These are phyloP conservation scores for Arvicanthis niloticus DNA, from an alignment of 2,113 vertebrate species.

Conservation along the genomic window DNA sequence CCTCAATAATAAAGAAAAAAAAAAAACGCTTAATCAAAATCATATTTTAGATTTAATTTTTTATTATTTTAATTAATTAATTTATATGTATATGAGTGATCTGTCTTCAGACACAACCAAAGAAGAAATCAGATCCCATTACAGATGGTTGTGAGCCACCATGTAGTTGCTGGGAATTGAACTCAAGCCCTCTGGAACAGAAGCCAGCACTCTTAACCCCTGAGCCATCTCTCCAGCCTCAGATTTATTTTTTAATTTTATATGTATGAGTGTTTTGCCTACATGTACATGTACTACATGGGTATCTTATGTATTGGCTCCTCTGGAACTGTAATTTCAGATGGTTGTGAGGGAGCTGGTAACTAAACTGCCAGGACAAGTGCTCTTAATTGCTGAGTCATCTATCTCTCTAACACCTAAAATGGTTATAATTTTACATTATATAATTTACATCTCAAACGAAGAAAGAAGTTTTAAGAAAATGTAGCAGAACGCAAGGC, in stretches of 20 bases:
- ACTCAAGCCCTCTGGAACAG: too few species aligned
- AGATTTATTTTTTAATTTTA: neutral
- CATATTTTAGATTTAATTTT: neutral
- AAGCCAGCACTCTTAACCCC: too few species aligned
- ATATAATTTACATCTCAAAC: neutral
- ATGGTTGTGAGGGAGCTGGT: neutral
- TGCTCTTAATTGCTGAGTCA: neutral
- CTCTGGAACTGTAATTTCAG: neutral
- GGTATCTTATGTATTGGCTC: neutral
- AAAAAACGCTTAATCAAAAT: neutral
- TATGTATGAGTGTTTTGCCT: neutral
- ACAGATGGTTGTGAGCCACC: too few species aligned
- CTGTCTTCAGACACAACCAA: too few species aligned
- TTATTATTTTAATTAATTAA: too few species aligned
- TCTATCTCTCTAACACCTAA: neutral
- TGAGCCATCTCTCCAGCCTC: too few species aligned
- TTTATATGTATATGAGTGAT: neutral
- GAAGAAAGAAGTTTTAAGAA: neutral
- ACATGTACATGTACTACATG: neutral
- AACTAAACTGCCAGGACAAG: neutral
- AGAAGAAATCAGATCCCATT: too few species aligned
- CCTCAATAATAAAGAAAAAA: neutral
- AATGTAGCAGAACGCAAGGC: neutral
- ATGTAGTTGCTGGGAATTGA: too few species aligned
- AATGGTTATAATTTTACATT: neutral